Evolutionary conservation across 2,797 vertebrate genomes (phyloP).

Genomic region (Danio jaintianensis): DNA sequence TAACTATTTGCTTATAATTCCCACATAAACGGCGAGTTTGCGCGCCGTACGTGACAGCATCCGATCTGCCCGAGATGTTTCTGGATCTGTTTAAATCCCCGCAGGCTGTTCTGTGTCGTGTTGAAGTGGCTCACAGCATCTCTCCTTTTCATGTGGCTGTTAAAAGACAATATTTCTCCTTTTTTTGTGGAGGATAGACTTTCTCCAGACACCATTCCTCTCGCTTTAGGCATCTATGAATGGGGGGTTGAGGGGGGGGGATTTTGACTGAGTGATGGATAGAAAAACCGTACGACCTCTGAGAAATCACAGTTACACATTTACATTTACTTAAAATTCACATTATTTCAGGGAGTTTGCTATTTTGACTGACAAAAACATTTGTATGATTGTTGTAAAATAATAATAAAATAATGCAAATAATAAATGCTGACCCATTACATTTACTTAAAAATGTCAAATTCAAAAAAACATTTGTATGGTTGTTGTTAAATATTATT

Average conservation of each 20-base stretch:
- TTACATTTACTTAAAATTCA: too few relatives aligned
- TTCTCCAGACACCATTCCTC: slow-evolving; percentile 60
- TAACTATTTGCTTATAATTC: slow-evolving; percentile 82
- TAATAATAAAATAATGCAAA: not conserved
- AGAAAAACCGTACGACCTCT: slow-evolving; percentile 64
- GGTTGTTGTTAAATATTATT: too few relatives aligned
- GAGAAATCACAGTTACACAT: slow-evolving; percentile 61
- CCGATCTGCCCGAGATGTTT: slow-evolving; percentile 63
- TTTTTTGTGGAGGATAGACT: slow-evolving; percentile 67
- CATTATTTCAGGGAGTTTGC: not conserved
- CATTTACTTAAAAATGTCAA: too few relatives aligned
- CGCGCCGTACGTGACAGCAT: slow-evolving; percentile 69
- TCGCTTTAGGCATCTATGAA: slow-evolving; percentile 68
- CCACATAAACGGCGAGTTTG: slow-evolving; percentile 73
- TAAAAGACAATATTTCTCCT: slow-evolving; percentile 78
- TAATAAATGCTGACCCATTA: not conserved
- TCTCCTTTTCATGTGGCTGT: slow-evolving; percentile 74
- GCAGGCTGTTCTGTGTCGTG: slow-evolving; percentile 70
- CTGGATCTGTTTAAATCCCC: slow-evolving; percentile 68
- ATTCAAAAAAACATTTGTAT: too few relatives aligned
- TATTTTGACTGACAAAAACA: not conserved
- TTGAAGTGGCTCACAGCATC: slow-evolving; percentile 73
- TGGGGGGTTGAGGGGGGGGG: not conserved
- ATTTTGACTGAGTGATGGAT: slow-evolving; percentile 65
- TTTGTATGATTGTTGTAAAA: not conserved